Evolutionary conservation across 23 tunicate species (phyloP).

Genomic region (Trididemnum clinides): DNA sequence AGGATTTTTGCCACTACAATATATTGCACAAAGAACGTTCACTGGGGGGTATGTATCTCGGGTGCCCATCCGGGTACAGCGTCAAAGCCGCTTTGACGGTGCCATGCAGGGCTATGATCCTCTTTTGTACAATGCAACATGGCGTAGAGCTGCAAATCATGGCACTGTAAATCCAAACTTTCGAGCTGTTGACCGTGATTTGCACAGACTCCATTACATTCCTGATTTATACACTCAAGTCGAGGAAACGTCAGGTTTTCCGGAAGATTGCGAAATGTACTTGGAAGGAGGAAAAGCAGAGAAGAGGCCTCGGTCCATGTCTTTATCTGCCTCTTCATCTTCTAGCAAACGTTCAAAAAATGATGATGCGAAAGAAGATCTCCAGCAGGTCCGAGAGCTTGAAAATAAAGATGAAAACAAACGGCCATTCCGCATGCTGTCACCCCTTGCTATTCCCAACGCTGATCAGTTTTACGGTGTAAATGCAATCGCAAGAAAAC

Average conservation of each 20-base stretch:
- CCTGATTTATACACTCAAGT: background rate
- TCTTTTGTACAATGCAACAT: slow-evolving; percentile 47
- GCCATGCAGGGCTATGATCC: slow-evolving; percentile 19
- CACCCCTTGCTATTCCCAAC: no score
- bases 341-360: no score
- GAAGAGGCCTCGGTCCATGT: slow-evolving; percentile 56
- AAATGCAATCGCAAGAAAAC: no score
- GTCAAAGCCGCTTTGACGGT: background rate
- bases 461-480: no score
- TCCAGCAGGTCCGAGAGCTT: no score
- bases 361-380: background rate
- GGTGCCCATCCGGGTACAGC: background rate
- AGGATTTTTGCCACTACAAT: background rate
- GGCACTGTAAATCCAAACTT: background rate
- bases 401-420: no score
- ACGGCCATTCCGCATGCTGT: no score
- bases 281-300: background rate
- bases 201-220: background rate
- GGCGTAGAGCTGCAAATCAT: slow-evolving; percentile 4
- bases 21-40: slow-evolving; percentile 26
- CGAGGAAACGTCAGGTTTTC: background rate
- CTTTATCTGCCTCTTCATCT: slow-evolving; percentile 48
- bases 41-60: background rate
- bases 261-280: no score
- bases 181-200: background rate